A percentile compares a stretch with the other conserved stretches of the same genome.
phyloP scores from a whole-genome alignment of 2,113 vertebrate species.

The Larimichthys polyactis region DNA sequence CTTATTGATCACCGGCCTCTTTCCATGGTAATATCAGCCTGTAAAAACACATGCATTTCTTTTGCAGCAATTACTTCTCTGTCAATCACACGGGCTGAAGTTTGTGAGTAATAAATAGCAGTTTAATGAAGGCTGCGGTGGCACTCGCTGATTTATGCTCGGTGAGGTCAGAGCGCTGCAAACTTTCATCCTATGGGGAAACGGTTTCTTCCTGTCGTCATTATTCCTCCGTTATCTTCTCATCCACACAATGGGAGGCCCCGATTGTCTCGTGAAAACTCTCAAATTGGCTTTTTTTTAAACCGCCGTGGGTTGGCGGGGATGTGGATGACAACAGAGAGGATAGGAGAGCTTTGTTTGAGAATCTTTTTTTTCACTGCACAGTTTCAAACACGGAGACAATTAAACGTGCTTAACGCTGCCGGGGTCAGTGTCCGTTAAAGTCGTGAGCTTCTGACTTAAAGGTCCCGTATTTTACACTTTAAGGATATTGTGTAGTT shows the following conservation, averaged over 20 bases:
- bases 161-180: background rate
- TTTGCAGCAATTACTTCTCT: constrained; percentile 38
- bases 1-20: constrained; percentile 43
- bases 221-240: constrained; percentile 13
- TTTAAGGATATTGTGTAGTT: too few species aligned
- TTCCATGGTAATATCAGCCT: constrained; percentile 44
- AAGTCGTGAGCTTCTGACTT: too few species aligned
- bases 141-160: background rate
- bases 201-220: constrained; percentile 16
- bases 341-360: background rate
- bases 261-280: constrained; percentile 8
- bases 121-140: constrained; percentile 26
- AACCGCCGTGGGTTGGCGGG: background rate
- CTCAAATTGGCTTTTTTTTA: constrained; percentile 8
- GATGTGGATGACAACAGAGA: background rate
- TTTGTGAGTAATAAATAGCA: constrained; percentile 24
- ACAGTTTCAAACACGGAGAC: background rate
- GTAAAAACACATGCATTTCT: constrained; percentile 46
- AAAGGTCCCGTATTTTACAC: too few species aligned
- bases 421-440: too few species aligned
- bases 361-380: background rate
- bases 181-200: constrained; percentile 5
- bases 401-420: background rate
- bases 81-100: constrained; percentile 28
- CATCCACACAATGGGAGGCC: constrained; percentile 3